Conservation (phyloP, 1,140 invertebrate species). For the Lutraria rhynchaena region DNA sequence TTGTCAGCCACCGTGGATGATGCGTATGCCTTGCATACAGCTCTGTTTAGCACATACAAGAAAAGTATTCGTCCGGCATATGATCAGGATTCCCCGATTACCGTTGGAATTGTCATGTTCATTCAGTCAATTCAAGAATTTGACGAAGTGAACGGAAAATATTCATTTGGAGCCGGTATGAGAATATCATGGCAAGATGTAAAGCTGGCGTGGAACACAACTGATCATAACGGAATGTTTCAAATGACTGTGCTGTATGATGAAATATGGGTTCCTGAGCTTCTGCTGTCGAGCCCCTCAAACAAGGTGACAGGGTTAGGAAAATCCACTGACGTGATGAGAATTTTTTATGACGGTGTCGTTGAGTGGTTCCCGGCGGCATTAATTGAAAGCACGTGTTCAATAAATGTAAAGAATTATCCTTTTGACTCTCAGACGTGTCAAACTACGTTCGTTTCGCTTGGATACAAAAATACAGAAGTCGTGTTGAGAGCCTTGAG, state of each 20-base stretch:
- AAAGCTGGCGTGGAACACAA: neutral
- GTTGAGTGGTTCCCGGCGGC: neutral
- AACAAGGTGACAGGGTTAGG: neutral
- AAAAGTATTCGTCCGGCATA: neutral
- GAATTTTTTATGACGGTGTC: neutral
- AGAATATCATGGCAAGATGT: slow-evolving; percentile 4
- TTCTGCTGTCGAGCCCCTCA: neutral
- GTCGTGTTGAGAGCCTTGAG: neutral
- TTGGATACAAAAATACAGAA: neutral
- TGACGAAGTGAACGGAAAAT: slow-evolving; percentile 41
- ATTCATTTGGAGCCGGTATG: slow-evolving; percentile 36
- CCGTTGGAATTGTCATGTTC: neutral
- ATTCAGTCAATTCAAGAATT: slow-evolving; percentile 32
- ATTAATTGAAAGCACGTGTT: slow-evolving; percentile 16
- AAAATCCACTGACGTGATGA: neutral
- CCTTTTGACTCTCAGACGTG: slow-evolving; percentile 19
- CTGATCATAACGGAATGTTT: neutral
- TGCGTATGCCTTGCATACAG: no score
- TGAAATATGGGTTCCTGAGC: slow-evolving; percentile 17
- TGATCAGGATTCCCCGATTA: neutral
- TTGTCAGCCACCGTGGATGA: no score
- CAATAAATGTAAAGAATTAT: neutral
- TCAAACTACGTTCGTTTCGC: neutral
- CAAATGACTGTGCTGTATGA: neutral
- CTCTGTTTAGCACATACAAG: neutral